These are phyloP conservation scores for Notothenia coriiceps DNA, from an alignment of 2,113 vertebrate species.

Conservation along the genomic window DNA sequence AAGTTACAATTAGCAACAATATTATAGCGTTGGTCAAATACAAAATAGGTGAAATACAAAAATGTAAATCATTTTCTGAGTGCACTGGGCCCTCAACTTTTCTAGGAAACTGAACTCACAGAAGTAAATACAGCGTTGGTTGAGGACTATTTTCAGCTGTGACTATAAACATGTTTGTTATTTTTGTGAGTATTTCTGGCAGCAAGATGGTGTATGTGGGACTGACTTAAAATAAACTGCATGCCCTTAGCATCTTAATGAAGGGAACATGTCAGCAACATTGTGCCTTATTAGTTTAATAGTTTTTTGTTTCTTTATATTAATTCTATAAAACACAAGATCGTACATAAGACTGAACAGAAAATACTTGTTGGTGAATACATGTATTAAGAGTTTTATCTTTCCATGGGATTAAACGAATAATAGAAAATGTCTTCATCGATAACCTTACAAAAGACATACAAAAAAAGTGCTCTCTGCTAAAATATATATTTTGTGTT, in stretches of 20 bases:
- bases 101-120: background rate
- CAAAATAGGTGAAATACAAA: too few species aligned
- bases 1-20: too few species aligned
- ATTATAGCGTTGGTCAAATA: too few species aligned
- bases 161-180: background rate
- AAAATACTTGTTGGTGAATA: too few species aligned
- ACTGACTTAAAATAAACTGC: background rate
- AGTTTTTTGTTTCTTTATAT: background rate
- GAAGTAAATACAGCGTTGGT: background rate
- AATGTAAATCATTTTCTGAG: background rate
- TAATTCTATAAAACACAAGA: background rate
- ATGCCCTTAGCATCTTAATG: background rate
- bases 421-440: too few species aligned
- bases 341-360: background rate
- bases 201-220: background rate
- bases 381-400: background rate
- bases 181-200: background rate
- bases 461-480: background rate
- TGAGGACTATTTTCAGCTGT: background rate
- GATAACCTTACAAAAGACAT: background rate
- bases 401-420: background rate
- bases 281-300: too few species aligned
- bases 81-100: background rate
- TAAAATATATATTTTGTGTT: background rate
- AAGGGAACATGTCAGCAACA: too few species aligned